phyloP scores from a whole-genome alignment of 2,113 vertebrate species.

The Buteo buteo region DNA sequence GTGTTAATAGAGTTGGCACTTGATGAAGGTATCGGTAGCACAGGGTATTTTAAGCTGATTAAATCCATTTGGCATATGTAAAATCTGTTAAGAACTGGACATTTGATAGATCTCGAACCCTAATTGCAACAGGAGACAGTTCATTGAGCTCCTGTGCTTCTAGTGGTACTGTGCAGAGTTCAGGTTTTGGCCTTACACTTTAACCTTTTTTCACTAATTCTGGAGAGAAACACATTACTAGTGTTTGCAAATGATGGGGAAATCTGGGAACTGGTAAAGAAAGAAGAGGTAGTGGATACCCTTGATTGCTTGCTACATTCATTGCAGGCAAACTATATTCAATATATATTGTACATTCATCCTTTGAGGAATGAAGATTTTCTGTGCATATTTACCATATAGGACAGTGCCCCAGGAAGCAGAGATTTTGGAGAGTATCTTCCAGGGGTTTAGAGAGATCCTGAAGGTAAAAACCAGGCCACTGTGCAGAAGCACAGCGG shows the following conservation, averaged over 20 bases:
- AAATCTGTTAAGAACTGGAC: constrained; percentile 44
- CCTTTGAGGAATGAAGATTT: neutral
- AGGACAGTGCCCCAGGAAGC: neutral
- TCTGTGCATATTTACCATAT: neutral
- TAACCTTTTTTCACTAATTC: neutral
- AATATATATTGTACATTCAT: neutral
- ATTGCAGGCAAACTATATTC: neutral
- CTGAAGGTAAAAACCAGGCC: neutral
- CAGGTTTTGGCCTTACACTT: neutral
- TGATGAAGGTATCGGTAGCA: constrained; percentile 21
- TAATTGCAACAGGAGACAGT: neutral
- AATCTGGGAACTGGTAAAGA: neutral
- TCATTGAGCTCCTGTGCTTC: neutral
- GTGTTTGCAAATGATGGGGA: neutral
- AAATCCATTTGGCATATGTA: constrained; percentile 5
- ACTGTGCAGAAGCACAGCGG: neutral
- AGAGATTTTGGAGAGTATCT: neutral
- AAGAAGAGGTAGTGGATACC: neutral
- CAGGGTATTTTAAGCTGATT: constrained; percentile 47
- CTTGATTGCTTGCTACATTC: neutral
- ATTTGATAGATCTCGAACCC: constrained; percentile 35
- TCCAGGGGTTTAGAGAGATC: neutral
- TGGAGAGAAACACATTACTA: neutral
- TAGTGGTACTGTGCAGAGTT: neutral
- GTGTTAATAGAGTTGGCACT: constrained; percentile 38